Base-by-base conservation (phyloP, 1,140 invertebrate genomes). In the Leptoteleia sp. region DNA sequence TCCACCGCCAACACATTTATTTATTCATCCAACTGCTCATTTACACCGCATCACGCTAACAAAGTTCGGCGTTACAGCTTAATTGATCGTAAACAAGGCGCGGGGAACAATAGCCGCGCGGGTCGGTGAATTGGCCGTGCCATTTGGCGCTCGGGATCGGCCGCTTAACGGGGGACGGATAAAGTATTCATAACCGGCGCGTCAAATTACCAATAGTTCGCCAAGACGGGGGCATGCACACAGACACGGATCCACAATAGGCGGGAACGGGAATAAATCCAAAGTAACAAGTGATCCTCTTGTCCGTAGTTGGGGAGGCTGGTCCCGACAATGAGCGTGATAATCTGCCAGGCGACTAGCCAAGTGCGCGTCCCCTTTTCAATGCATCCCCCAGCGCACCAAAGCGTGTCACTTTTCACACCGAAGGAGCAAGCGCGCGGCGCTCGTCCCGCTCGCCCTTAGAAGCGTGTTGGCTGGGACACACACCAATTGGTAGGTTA, bases 401-500 rank as follows among this genome's bases (percentile, higher is more conserved):
- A 61, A 72, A 78, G 62, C 67, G 55, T 55, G 52, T 42, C 48
- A n/a, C 38, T 25, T 57, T 15, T 38, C 40, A 61, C 52, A 68
- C 61, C 40, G 42, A 71, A 52, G 67, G 31, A 70, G 57, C 73
- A 76, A 76, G n/a, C n/a, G 62, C 47, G 59, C 43, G 11, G 15
- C 35, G 12, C 15, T 65, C 35, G 43, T 48, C n/a, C 47, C 43
- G 40, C 68, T 65, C 43, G 57, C 59, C 45, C 67, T 71, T 67
- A 29, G 43, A 71, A 71, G 59, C 52, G 59, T n/a, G n/a, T n/a
- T 50, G 22, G 52, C 52, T 78, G 62, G 54, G 45, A n/a, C n/a
- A 62, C 67, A 72, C 68, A 78, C 45, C 68, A 54, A 62, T 62
- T 62, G 71, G 50, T 55, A 47, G 68, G 40, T 62, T 54, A 87